Evolutionary conservation across 2,888 invertebrate genomes (phyloP).

Genomic region (Nymphalis polychloros): DNA sequence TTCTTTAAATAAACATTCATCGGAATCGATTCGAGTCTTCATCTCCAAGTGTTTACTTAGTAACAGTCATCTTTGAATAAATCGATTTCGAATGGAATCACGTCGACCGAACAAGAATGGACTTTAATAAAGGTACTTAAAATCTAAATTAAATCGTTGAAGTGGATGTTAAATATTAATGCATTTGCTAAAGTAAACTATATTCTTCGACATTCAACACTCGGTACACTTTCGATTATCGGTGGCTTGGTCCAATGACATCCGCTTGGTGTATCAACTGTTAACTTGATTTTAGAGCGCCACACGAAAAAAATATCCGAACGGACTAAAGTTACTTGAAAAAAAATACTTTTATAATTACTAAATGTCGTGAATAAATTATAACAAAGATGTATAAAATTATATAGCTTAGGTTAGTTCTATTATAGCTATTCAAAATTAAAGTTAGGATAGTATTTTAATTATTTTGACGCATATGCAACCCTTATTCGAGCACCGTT

Average conservation of each 20-base stretch:
- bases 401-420: too few species aligned
- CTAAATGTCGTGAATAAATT: too few species aligned
- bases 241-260: slow-evolving; percentile 47
- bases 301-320: slow-evolving; percentile 50
- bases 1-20: slow-evolving; percentile 73
- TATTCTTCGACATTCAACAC: slow-evolving; percentile 44
- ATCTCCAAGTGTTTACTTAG: slow-evolving; percentile 76
- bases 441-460: too few species aligned
- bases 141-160: slow-evolving; percentile 28
- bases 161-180: slow-evolving; percentile 33
- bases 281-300: slow-evolving; percentile 54
- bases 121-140: slow-evolving; percentile 42
- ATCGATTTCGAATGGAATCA: slow-evolving; percentile 62
- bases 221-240: slow-evolving; percentile 47
- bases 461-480: too few species aligned
- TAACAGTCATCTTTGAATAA: slow-evolving; percentile 75
- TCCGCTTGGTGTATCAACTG: slow-evolving; percentile 55
- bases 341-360: slow-evolving; percentile 1
- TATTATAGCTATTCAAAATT: too few species aligned
- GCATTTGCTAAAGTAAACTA: slow-evolving; percentile 45
- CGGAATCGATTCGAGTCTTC: slow-evolving; percentile 71
- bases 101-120: slow-evolving; percentile 40
- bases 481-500: not conserved
- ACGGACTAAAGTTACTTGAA: slow-evolving; percentile 23
- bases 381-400: too few species aligned